phyloP scores from a whole-genome alignment of 2,888 invertebrate genomes.

The Agrenia bidenticulata region DNA sequence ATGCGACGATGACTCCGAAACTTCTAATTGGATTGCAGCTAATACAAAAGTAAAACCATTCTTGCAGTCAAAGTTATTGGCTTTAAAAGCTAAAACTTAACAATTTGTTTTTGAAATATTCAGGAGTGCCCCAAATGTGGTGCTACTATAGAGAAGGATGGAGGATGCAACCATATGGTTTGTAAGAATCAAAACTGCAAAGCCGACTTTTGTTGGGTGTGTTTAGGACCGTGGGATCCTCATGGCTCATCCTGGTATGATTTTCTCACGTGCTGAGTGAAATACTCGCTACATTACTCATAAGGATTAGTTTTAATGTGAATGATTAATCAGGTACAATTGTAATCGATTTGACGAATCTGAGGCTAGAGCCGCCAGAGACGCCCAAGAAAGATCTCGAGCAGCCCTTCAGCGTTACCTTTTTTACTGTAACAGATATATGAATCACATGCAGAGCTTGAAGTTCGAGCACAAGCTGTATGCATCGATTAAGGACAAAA shows the following conservation, averaged over 20 bases:
- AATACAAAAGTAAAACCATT: slow-evolving; percentile 92
- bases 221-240: slow-evolving; percentile 97
- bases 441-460: slow-evolving; percentile 98
- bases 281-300: too few species aligned
- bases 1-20: slow-evolving; percentile 98
- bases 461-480: slow-evolving; percentile 97
- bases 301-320: too few species aligned
- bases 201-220: slow-evolving; percentile 99
- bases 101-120: background rate
- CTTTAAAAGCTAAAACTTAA: background rate
- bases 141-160: slow-evolving; percentile 94
- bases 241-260: slow-evolving; percentile 89
- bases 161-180: slow-evolving; percentile 99
- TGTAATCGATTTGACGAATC: slow-evolving; percentile 97
- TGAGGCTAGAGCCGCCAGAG: slow-evolving; percentile 92
- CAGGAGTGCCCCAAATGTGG: slow-evolving; percentile 95
- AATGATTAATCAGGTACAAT: slow-evolving; percentile 71
- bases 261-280: too few species aligned
- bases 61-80: too few species aligned
- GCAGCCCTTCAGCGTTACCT: slow-evolving; percentile 94
- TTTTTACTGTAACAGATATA: slow-evolving; percentile 98
- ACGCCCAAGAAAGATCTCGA: slow-evolving; percentile 91
- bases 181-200: slow-evolving; percentile 98
- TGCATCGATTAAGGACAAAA: slow-evolving; percentile 92
- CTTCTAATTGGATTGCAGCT: slow-evolving; percentile 98